phyloP scores from a whole-genome alignment of 2,797 vertebrate species.

The Hippocampus kuda region DNA sequence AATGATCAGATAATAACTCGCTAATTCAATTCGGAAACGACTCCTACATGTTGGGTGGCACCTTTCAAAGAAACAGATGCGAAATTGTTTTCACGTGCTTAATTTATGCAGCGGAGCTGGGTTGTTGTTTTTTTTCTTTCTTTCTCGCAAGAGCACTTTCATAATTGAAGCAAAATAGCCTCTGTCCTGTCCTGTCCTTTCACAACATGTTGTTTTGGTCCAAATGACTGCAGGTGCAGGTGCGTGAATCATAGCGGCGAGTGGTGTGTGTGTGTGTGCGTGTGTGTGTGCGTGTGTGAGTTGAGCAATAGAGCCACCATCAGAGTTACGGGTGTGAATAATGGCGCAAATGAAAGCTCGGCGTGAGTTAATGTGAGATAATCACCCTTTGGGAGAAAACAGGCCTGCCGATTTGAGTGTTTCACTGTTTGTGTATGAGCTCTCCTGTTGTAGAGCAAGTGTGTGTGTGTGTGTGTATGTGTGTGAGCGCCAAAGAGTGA shows the following conservation, averaged over 20 bases:
- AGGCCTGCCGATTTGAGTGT: constrained; percentile 39
- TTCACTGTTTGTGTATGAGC: constrained; percentile 9
- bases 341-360: constrained; percentile 56
- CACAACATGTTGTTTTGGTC: constrained; percentile 20
- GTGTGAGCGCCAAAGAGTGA: constrained; percentile 5
- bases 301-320: constrained; percentile 46
- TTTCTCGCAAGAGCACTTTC: background rate
- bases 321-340: constrained; percentile 50
- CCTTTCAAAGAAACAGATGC: background rate
- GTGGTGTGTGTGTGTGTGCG: constrained; percentile 40
- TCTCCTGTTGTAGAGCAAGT: background rate
- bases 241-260: constrained; percentile 47
- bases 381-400: constrained; percentile 56
- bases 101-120: background rate
- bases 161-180: constrained; percentile 20
- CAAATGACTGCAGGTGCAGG: constrained; percentile 49
- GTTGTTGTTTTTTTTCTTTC: background rate
- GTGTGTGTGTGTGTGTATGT: constrained; percentile 9
- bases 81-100: background rate
- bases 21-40: constrained; percentile 5
- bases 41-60: background rate
- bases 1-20: constrained; percentile 6
- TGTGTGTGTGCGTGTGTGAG: constrained; percentile 30
- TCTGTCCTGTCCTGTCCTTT: constrained; percentile 8
- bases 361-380: constrained; percentile 63